Conservation (phyloP, 92 coral and sea anemone genomes). For the Palythoa caribaeorum region DNA sequence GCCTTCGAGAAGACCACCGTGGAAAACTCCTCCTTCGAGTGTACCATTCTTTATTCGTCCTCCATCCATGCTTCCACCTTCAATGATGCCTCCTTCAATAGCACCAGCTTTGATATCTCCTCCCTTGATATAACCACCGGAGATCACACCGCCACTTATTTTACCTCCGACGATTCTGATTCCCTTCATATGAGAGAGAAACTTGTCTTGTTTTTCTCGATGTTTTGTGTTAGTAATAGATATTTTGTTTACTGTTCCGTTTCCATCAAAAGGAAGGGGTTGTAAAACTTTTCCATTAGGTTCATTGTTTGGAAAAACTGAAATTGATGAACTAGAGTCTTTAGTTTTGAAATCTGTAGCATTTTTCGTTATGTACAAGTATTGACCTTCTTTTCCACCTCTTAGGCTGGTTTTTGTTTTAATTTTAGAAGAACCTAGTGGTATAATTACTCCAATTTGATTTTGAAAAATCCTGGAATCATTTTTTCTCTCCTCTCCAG, state of each 20-base stretch:
- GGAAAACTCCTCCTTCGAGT: constrained; percentile 91
- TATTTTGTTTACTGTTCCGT: not conserved
- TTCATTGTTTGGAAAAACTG: not conserved
- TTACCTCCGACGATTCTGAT: constrained; percentile 87
- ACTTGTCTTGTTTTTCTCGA: not conserved
- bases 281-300: constrained; percentile 19
- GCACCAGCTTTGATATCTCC: constrained; percentile 88
- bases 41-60: constrained; percentile 91
- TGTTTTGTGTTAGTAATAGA: not conserved
- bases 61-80: constrained; percentile 88
- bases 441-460: constrained; percentile 4
- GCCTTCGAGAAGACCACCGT: constrained; percentile 84
- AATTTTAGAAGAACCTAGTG: not conserved
- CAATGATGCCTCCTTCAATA: constrained; percentile 89
- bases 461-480: not conserved
- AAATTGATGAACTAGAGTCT: not conserved
- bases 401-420: not conserved
- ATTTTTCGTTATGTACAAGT: not conserved
- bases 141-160: constrained; percentile 91
- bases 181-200: constrained; percentile 57
- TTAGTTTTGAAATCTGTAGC: not conserved
- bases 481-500: not conserved
- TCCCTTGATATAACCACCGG: constrained; percentile 93
- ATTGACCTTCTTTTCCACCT: not conserved
- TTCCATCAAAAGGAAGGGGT: constrained; percentile 2